Evolutionary conservation across 2,113 vertebrate species (phyloP).

Genomic region (Elephas maximus): DNA sequence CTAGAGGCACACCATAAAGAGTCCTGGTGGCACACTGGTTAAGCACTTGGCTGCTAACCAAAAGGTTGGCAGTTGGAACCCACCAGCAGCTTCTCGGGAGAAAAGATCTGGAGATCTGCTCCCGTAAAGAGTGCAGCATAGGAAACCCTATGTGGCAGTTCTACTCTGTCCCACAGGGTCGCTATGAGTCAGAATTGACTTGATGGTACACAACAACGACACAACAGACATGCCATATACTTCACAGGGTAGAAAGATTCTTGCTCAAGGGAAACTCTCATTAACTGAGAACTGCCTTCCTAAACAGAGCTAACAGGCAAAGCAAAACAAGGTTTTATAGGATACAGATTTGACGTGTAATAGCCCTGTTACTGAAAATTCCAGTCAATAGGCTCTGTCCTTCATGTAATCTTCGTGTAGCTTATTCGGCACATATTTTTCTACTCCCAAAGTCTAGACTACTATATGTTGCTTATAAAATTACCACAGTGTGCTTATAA

Average conservation of each 20-base stretch:
- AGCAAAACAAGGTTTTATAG: neutral
- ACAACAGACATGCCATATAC: neutral
- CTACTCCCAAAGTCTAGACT: neutral
- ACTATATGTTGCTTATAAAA: too few species aligned
- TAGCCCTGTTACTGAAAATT: neutral
- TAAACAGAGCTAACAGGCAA: neutral
- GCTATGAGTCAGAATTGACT: neutral
- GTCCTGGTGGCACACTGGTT: neutral
- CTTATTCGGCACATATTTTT: neutral
- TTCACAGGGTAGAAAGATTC: neutral
- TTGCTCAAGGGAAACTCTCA: neutral
- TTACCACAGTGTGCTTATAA: too few species aligned
- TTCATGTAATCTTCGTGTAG: neutral
- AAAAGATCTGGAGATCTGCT: neutral
- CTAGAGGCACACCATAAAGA: neutral
- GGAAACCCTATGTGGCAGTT: neutral
- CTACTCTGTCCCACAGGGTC: neutral
- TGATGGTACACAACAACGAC: neutral
- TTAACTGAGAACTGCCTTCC: neutral
- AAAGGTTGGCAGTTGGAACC: neutral
- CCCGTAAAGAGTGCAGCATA: neutral
- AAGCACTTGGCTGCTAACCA: neutral
- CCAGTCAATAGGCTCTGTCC: neutral
- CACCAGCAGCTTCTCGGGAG: neutral
- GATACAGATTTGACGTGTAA: neutral